A percentile compares a stretch with the other conserved stretches of the same genome.
phyloP scores from a whole-genome alignment of 2,797 vertebrate species.

The Amniataba percoides region DNA sequence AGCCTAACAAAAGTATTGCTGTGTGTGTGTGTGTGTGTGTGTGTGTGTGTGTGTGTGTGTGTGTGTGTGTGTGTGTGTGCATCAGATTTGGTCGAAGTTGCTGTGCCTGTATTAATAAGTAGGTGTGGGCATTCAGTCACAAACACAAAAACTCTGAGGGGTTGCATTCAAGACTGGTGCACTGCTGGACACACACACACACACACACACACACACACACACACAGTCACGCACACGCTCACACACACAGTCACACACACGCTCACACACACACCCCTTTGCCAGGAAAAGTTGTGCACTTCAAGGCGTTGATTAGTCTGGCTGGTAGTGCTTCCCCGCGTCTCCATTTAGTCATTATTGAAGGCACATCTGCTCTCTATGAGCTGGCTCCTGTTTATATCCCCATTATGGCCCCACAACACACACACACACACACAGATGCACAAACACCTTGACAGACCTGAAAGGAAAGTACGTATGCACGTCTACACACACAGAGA shows the following conservation, averaged over 20 bases:
- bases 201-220: background rate
- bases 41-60: background rate
- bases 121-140: too few relatives aligned
- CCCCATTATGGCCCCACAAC: conserved; percentile 43
- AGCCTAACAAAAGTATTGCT: background rate
- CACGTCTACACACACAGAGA: background rate
- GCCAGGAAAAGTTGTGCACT: conserved; percentile 54
- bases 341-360: conserved; percentile 72
- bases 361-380: conserved; percentile 70
- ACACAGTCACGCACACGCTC: background rate
- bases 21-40: conserved; percentile 5
- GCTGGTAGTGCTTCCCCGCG: conserved; percentile 59
- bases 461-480: conserved; percentile 18
- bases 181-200: conserved; percentile 15
- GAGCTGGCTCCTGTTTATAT: conserved; percentile 56
- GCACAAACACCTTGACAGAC: conserved; percentile 41
- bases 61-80: background rate
- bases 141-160: background rate
- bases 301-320: conserved; percentile 65
- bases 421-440: background rate
- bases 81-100: conserved; percentile 5
- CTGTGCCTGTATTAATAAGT: background rate
- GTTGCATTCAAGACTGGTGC: background rate
- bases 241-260: background rate
- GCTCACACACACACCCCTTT: background rate